Conservation (phyloP, 2,797 vertebrate species). For the Gymnoscopelus microlampas region DNA sequence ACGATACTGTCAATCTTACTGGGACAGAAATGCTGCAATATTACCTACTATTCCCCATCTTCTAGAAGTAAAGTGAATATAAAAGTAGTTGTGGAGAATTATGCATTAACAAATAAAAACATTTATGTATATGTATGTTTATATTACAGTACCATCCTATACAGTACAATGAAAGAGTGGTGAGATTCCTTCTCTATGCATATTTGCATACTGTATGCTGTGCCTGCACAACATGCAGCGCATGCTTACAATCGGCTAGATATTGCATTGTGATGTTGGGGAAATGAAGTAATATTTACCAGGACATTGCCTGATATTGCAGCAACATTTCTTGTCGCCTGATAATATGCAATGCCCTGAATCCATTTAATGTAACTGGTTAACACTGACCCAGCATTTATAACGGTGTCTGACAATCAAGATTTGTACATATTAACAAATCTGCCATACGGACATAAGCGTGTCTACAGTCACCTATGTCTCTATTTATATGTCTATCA, state of each 20-base stretch:
- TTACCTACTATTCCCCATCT: constrained; percentile 17
- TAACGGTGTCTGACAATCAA: background rate
- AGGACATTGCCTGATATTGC: background rate
- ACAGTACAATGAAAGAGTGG: constrained; percentile 1
- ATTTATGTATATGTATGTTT: constrained; percentile 25
- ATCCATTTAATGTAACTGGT: background rate
- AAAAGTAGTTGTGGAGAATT: constrained; percentile 21
- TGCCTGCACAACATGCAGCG: background rate
- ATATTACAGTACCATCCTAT: constrained; percentile 10
- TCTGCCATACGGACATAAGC: background rate
- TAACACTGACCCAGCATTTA: background rate
- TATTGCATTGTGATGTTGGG: background rate
- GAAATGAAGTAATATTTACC: background rate
- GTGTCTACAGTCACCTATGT: background rate
- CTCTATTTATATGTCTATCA: no score
- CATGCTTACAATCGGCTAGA: background rate
- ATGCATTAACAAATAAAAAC: constrained; percentile 27
- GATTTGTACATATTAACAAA: background rate
- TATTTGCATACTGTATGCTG: background rate
- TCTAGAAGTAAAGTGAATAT: constrained; percentile 36
- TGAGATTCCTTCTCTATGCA: constrained; percentile 9
- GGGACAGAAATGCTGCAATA: constrained; percentile 14
- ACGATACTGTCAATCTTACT: background rate
- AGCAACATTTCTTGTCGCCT: background rate
- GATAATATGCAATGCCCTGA: background rate